Evolutionary conservation across 1,140 invertebrate genomes (phyloP), one percentile per base, ranked within the genome.

Genomic region (Marisa cornuarietis): DNA sequence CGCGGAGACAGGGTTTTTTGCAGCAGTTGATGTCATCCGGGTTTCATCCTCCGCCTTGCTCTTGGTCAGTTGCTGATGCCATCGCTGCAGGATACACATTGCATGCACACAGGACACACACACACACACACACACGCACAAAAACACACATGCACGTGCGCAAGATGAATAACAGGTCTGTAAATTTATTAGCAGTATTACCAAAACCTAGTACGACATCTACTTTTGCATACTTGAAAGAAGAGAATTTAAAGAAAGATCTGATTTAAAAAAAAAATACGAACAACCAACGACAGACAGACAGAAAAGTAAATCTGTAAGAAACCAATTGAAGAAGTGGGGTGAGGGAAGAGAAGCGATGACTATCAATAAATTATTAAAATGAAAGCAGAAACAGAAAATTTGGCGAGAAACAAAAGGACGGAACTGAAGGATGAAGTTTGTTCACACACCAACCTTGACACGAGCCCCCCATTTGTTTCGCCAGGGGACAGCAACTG

Each of bases 401-500:
- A 71, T 22, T 5, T 24, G 8, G 16, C 7, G 13, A 20, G 6
- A 18, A 20, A 42, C 31, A 22, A 10, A 24, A 14, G 14, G 18
- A 58, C 13, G 26, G 24, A 2, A 22, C 1, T n/a, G 11, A n/a
- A 20, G 20, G n/a, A 54, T 1, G 52, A 58, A 14, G n/a, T n/a
- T 24, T 54, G n/a, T 14, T 11, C 51, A 74, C 22, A n/a, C 31
- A 58, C 73, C n/a, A 71, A 84, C 86, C 83, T 83, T 80, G 26
- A 87, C 73, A 52, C 82, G 69, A 69, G 78, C 65, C 20, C 71
- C 80, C 80, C 80, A 83, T 63, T 79, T 80, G 16, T 84, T 80
- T 61, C 83, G 80, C 86, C 86, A 87, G 16, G 66, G 74, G 4
- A 79, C 74, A 11, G 82, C 83, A 63, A 84, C 61, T 51, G 82